Percentiles rank a stretch among this genome's conserved stretches.
Conservation (phyloP, 2,888 invertebrate species). For the Himalopsyche japonica region DNA sequence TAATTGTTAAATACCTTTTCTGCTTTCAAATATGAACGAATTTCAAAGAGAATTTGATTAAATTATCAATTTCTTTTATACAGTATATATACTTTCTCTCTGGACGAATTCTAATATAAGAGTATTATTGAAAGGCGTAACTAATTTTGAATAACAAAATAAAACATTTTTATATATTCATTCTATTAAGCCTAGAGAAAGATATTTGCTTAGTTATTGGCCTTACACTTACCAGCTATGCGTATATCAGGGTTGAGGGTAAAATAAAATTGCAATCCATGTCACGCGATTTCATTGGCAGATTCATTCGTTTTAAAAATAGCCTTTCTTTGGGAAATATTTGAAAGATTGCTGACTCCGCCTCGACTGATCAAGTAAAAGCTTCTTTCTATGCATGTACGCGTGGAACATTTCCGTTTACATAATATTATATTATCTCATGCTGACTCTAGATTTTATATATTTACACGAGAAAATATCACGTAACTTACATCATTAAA, state of each 20-base stretch:
- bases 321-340: background rate
- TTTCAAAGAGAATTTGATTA: too few relatives aligned
- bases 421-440: background rate
- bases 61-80: too few relatives aligned
- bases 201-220: too few relatives aligned
- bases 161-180: too few relatives aligned
- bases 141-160: too few relatives aligned
- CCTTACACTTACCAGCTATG: background rate
- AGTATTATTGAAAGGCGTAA: too few relatives aligned
- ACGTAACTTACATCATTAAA: background rate
- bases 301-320: background rate
- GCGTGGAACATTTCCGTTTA: background rate
- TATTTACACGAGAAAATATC: background rate
- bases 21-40: too few relatives aligned
- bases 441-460: background rate
- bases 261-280: background rate
- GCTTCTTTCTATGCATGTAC: background rate
- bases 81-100: too few relatives aligned
- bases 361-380: background rate
- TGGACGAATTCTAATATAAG: too few relatives aligned
- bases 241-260: background rate
- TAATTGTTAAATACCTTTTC: too few relatives aligned
- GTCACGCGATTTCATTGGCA: background rate
- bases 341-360: background rate
- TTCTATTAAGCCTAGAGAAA: too few relatives aligned